Base-by-base conservation (phyloP, 2,113 vertebrate species). In the Tyrannus savana region DNA sequence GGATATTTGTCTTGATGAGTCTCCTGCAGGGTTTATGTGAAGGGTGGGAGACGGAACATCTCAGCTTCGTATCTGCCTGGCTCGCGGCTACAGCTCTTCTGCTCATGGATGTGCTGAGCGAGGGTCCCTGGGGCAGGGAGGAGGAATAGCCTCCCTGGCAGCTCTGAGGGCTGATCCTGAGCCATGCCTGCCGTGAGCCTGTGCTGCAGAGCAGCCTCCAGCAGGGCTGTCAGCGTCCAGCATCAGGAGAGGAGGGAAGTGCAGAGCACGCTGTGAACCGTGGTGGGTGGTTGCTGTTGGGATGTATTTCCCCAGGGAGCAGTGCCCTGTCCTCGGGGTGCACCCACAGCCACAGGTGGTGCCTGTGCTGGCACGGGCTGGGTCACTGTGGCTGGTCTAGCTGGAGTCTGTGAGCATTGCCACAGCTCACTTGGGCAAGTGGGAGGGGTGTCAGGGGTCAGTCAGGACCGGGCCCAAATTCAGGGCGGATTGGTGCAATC, bases 351-450 rank as follows among this genome's bases (percentile, higher is more conserved):
- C 46, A 18, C 55, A 4, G 24, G 33, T 12, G 9, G 3, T 37
- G 27, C 39, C 53, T 59, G 44, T 35, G 11, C 52, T 33, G 10
- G 10, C 11, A 3, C 0, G 6, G 21, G 39, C 7, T 6, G 18
- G 14, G 18, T 25, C 52, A 30, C 31, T 44, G 42, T 12, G 18
- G 47, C 33, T 19, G 14, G 10, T 19, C 49, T 24, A 21, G 24
- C 33, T 63, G 55, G 42, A 63, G 56, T n/a, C 1, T 2, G n/a
- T 1, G 15, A 81, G 30, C 39, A 6, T 59, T 7, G 0, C 6
- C 30, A 10, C 1, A 2, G 41, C 44, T 58, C 6, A 0, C 46
- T 28, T 35, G 7, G 31, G 14, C 0, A 0, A 0, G 4, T 50
- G 35, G 46, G 27, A 60, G 24, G 24, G 31, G 2, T 31, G 14